A percentile compares a stretch with the other conserved stretches of the same genome.
These are phyloP conservation scores for Polypedilum vanderplanki DNA, from an alignment of 1,140 invertebrate species.

Conservation along the genomic window DNA sequence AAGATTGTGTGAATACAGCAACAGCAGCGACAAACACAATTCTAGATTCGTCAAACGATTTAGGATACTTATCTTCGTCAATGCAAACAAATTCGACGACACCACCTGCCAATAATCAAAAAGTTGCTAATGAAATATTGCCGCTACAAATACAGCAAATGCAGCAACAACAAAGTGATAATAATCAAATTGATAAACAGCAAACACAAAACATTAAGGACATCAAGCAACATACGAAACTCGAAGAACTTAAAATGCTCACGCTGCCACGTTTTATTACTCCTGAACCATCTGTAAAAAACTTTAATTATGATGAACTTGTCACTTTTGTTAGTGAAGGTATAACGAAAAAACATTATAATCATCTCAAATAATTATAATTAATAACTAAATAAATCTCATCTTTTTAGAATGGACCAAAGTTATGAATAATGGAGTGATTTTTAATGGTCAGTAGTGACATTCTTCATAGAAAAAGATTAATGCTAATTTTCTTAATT, in stretches of 20 bases:
- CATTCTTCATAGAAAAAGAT: no score
- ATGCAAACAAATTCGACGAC: not conserved
- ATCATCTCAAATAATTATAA: not conserved
- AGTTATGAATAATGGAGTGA: not conserved
- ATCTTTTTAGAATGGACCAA: slow-evolving; percentile 26
- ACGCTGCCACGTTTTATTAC: not conserved
- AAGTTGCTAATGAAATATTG: not conserved
- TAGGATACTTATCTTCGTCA: slow-evolving; percentile 1
- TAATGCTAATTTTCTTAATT: no score
- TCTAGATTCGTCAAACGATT: slow-evolving; percentile 5
- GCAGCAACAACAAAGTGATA: no score
- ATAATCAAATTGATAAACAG: no score
- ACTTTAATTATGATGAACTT: slow-evolving; percentile 19
- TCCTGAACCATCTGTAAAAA: not conserved
- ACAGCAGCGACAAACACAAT: not conserved
- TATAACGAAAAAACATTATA: not conserved
- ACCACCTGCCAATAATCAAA: slow-evolving; percentile 8
- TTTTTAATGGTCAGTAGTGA: slow-evolving; percentile 20
- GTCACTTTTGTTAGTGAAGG: slow-evolving; percentile 21
- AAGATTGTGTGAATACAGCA: not conserved
- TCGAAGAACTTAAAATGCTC: not conserved
- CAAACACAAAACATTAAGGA: not conserved
- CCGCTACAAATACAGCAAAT: not conserved
- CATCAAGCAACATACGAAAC: not conserved
- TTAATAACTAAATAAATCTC: no score